Evolutionary conservation across 1,140 invertebrate species (phyloP).

Genomic region (Pseudomyrmex gracilis): DNA sequence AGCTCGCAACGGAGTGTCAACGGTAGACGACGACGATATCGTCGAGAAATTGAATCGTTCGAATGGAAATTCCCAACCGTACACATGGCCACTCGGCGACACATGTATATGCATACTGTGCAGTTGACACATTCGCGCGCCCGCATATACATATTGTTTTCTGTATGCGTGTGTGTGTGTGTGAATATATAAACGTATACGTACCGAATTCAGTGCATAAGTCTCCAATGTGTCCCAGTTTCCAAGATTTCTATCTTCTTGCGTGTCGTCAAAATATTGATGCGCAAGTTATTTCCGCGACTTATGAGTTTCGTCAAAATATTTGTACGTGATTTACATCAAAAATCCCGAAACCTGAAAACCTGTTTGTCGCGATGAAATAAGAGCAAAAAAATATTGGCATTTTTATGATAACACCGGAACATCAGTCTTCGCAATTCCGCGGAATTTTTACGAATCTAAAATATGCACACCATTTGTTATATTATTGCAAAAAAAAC

Average conservation of each 20-base stretch:
- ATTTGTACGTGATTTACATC: constrained; percentile 22
- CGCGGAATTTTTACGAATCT: not conserved
- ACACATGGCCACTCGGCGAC: constrained; percentile 21
- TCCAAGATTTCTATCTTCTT: constrained; percentile 9
- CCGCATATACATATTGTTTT: constrained; percentile 41
- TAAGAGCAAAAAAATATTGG: not conserved
- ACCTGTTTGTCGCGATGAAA: not conserved
- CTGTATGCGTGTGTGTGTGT: not conserved
- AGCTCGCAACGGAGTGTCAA: constrained; percentile 26
- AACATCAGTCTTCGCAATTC: not conserved
- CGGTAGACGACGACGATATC: constrained; percentile 47
- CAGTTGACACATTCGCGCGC: not conserved
- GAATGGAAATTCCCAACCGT: constrained; percentile 72
- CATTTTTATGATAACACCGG: not conserved
- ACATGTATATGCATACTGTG: constrained; percentile 14
- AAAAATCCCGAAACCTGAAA: not conserved
- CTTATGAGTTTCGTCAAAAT: not conserved
- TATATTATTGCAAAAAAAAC: no score
- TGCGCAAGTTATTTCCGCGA: constrained; percentile 1
- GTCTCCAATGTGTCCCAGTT: not conserved
- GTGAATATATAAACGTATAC: not conserved
- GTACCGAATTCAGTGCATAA: not conserved
- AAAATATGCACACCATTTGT: not conserved
- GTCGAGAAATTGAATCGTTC: constrained; percentile 75
- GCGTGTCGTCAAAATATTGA: not conserved